Conservation (phyloP, 2,888 invertebrate genomes). For the Dendrolimus houi region DNA sequence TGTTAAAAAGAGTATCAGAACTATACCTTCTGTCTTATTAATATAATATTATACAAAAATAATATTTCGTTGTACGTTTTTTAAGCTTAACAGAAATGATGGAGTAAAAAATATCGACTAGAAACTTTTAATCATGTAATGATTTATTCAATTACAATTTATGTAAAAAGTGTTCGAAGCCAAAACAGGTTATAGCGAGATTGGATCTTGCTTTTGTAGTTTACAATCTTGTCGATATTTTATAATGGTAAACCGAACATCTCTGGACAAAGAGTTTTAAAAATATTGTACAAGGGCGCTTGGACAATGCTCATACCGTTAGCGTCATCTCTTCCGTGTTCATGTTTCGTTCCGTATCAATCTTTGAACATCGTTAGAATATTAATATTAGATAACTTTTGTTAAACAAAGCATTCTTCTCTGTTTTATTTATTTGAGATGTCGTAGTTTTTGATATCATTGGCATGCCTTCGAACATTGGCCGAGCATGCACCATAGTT, state of each 20-base stretch:
- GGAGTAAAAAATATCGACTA: slow-evolving; percentile 9
- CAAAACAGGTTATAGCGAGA: slow-evolving; percentile 21
- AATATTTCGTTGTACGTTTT: too few species aligned
- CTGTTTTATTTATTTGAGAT: neutral
- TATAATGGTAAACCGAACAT: neutral
- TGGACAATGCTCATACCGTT: slow-evolving; percentile 50
- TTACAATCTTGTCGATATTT: neutral
- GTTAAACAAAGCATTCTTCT: slow-evolving; percentile 19
- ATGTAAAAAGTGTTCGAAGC: slow-evolving; percentile 30
- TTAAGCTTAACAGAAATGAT: slow-evolving; percentile 10
- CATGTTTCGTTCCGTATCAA: slow-evolving; percentile 58
- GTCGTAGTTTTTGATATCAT: too few species aligned
- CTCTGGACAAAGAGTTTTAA: slow-evolving; percentile 13
- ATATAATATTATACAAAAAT: too few species aligned
- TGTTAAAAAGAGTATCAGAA: too few species aligned
- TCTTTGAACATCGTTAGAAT: slow-evolving; percentile 54
- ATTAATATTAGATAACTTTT: slow-evolving; percentile 50
- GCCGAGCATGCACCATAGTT: too few species aligned
- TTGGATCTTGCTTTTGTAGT: slow-evolving; percentile 10
- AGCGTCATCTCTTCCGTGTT: slow-evolving; percentile 56
- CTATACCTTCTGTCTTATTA: too few species aligned
- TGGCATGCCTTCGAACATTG: too few species aligned
- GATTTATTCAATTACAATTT: slow-evolving; percentile 31
- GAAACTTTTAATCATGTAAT: slow-evolving; percentile 28
- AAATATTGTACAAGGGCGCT: slow-evolving; percentile 46